phyloP scores from a whole-genome alignment of 2,113 vertebrate species.

The Microcebus ravelobensis region DNA sequence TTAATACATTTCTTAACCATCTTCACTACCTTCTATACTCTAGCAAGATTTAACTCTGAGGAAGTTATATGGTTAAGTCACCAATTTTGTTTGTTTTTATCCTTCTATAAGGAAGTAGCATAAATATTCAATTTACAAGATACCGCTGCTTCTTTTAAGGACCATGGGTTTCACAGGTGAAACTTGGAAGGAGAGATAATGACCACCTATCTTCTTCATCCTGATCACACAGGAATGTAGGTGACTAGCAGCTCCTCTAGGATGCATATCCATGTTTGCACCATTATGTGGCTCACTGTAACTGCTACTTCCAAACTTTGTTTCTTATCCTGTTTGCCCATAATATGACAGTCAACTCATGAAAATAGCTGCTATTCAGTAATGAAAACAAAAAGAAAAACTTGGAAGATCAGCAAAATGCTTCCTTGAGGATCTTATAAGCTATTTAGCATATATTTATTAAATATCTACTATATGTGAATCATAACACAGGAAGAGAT shows the following conservation, averaged over 20 bases:
- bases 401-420: background rate
- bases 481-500: background rate
- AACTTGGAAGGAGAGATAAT: conserved; percentile 25
- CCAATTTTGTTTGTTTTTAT: background rate
- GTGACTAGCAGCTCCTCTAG: background rate
- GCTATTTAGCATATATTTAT: conserved; percentile 9
- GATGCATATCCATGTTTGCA: background rate
- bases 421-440: background rate
- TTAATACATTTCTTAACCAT: background rate
- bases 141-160: conserved; percentile 17
- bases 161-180: background rate
- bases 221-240: background rate
- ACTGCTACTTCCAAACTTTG: background rate
- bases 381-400: background rate
- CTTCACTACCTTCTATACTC: background rate
- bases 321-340: background rate
- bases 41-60: conserved; percentile 1
- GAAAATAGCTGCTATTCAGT: background rate
- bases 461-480: background rate
- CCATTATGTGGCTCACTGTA: background rate
- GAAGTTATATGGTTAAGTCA: background rate
- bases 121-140: background rate
- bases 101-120: background rate
- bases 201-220: background rate
- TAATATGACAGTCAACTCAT: background rate